Percentiles rank a stretch among this genome's conserved stretches.
These are phyloP conservation scores for Nebria brevicollis DNA, from an alignment of 2,888 invertebrate genomes.

Conservation along the genomic window DNA sequence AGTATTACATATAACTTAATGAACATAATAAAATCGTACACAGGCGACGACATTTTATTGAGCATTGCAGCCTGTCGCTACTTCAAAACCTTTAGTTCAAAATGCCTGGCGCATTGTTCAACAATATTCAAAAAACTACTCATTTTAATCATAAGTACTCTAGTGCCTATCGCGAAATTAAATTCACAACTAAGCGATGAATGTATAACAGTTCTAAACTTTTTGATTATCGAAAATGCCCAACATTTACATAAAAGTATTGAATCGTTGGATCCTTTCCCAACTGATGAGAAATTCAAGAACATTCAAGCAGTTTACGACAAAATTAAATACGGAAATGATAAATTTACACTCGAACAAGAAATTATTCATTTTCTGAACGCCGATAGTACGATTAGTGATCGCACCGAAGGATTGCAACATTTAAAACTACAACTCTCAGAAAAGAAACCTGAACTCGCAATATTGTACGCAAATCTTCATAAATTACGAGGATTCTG, in stretches of 20 bases:
- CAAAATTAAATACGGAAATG: constrained; percentile 56
- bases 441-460: constrained; percentile 66
- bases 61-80: constrained; percentile 59
- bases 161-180: constrained; percentile 63
- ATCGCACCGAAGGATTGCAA: constrained; percentile 66
- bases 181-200: constrained; percentile 58
- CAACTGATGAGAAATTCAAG: constrained; percentile 59
- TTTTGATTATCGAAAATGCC: constrained; percentile 66
- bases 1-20: constrained; percentile 68
- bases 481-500: constrained; percentile 69
- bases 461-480: constrained; percentile 66
- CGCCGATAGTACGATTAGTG: constrained; percentile 57
- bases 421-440: constrained; percentile 67
- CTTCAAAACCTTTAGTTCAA: constrained; percentile 62
- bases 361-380: constrained; percentile 66
- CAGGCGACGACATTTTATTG: constrained; percentile 57
- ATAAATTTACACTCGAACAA: constrained; percentile 56
- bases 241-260: constrained; percentile 63
- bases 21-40: constrained; percentile 63
- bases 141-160: constrained; percentile 65
- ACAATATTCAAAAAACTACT: constrained; percentile 64
- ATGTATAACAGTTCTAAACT: constrained; percentile 64
- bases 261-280: constrained; percentile 66
- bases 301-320: constrained; percentile 58
- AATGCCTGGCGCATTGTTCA: constrained; percentile 62